Evolutionary conservation across 2,888 invertebrate genomes (phyloP).

Genomic region (Sarcophaga carnaria): DNA sequence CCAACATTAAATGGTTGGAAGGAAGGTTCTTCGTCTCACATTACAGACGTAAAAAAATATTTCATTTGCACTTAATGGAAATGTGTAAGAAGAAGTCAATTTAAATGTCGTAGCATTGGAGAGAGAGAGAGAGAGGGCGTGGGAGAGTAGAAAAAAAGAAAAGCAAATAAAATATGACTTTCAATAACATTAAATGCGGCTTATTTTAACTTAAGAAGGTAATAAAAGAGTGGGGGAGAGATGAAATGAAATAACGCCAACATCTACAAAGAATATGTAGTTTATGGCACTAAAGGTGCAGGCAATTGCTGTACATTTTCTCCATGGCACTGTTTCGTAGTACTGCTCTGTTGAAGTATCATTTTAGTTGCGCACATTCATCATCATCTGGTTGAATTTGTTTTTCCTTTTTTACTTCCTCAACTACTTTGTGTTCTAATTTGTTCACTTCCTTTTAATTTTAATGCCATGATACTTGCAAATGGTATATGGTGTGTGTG

Average conservation of each 20-base stretch:
- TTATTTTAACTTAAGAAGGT: slow-evolving; percentile 3
- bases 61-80: not conserved
- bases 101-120: not conserved
- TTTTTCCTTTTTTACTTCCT: too few species aligned
- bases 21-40: not conserved
- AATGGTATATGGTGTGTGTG: too few species aligned
- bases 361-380: not conserved
- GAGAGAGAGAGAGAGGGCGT: not conserved
- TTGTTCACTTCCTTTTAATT: too few species aligned
- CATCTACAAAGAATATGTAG: not conserved
- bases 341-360: not conserved
- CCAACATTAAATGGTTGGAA: too few species aligned
- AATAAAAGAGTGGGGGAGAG: not conserved
- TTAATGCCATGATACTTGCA: too few species aligned
- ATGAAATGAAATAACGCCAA: not conserved
- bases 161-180: slow-evolving; percentile 13
- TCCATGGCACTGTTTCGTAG: not conserved
- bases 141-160: not conserved
- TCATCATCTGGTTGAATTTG: not conserved
- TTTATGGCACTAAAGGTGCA: not conserved
- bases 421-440: too few species aligned
- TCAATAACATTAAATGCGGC: slow-evolving; percentile 10
- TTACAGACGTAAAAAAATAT: not conserved
- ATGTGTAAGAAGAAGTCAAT: not conserved
- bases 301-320: not conserved